phyloP scores from a whole-genome alignment of 2,113 vertebrate species.

The Epinephelus lanceolatus region DNA sequence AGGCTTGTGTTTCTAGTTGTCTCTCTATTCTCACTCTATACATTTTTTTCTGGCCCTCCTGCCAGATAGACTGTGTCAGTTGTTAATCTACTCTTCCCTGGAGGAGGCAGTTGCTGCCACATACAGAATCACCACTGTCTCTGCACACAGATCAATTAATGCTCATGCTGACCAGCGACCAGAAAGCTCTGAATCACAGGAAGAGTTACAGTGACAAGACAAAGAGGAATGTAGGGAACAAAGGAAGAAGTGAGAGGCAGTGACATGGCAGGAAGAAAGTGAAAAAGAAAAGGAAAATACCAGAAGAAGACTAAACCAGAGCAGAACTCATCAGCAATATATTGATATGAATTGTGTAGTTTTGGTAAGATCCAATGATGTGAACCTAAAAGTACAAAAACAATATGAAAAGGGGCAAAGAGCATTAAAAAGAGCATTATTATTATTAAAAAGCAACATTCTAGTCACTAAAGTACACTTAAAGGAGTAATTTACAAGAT shows the following conservation, averaged over 20 bases:
- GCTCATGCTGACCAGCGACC: conserved; percentile 48
- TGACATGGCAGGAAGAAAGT: background rate
- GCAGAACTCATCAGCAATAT: background rate
- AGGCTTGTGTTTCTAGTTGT: too few relatives aligned
- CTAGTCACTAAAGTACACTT: background rate
- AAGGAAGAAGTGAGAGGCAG: background rate
- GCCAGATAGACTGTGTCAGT: conserved; percentile 77
- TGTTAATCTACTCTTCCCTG: conserved; percentile 76
- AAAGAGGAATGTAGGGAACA: conserved; percentile 1
- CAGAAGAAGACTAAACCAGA: background rate
- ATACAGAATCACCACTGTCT: conserved; percentile 69
- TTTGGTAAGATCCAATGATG: background rate
- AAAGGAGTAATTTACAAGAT: too few relatives aligned
- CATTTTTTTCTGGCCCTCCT: conserved; percentile 30
- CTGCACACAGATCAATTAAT: conserved; percentile 74
- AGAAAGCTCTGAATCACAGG: conserved; percentile 40
- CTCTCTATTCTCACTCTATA: background rate
- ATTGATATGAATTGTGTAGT: background rate
- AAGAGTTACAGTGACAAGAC: conserved; percentile 7
- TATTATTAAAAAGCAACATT: background rate
- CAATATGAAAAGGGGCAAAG: background rate
- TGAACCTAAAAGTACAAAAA: background rate
- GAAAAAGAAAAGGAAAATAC: background rate
- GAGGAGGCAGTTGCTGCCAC: conserved; percentile 58
- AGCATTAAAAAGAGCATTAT: background rate